Base-by-base conservation (phyloP, 2,888 invertebrate genomes). In the Coleophora deauratella region DNA sequence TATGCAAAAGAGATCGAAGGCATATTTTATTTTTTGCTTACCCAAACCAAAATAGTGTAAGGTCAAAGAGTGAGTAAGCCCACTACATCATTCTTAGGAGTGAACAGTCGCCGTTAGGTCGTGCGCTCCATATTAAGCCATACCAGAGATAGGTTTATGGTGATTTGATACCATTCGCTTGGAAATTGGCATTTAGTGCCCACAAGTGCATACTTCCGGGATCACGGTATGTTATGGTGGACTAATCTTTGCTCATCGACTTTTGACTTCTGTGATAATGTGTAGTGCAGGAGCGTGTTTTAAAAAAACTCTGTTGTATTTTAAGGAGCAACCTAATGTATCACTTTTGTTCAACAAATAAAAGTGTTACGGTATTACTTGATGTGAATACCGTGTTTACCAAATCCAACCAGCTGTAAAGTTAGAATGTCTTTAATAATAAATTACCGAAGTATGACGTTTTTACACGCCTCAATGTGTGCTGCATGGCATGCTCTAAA, bases 141-240 rank as follows among this genome's bases (percentile, higher is more conserved):
- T 58, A 55, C 46, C 45, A 44, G 58, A 67, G 75, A 77, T 77
- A 70, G 68, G 62, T 80, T 84, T 85, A 84, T 84, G 81, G 76
- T 82, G 84, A 85, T 82, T 81, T 72, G 81, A 79, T 82, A 76
- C 73, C 73, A 81, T 81, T 82, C 73, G 72, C 67, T 68, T 64
- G 63, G 70, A 74, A 72, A 80, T 80, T 78, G 77, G 74, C 69
- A 71, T 78, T 72, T 69, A 72, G 61, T 60, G 65, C 63, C 67
- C 66, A 58, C 51, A 58, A 60, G 55, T 58, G 55, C 52, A 56
- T 57, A 51, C 59, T 56, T 51, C 57, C 53, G 56, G 52, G 54
- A 49, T 48, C 41, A 35, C 14, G 21, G 27, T 14, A 21, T 2
- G 11, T 3, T n/a, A 31, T 31, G n/a, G n/a, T 10, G 9, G 3